A percentile compares a stretch with the other conserved stretches of the same genome.
Conservation (phyloP, 2,888 invertebrate species). For the Phytoseiulus persimilis region DNA sequence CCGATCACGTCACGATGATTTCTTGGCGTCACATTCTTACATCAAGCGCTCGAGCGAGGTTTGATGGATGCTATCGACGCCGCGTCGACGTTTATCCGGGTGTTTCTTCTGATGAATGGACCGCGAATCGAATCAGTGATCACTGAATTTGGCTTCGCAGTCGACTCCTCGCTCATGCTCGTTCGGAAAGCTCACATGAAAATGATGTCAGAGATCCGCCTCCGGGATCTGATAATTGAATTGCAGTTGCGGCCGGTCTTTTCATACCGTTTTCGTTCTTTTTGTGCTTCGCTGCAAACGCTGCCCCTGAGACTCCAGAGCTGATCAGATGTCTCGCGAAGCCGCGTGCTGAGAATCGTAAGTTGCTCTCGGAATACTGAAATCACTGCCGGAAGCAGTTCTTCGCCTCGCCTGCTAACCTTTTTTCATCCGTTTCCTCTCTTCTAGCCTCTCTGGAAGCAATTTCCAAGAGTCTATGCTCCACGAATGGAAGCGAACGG, state of each 20-base stretch:
- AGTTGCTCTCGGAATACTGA: too few relatives aligned
- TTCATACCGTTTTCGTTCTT: too few relatives aligned
- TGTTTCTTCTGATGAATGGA: background rate
- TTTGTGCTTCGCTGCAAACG: too few relatives aligned
- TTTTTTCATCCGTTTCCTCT: background rate
- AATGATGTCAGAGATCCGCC: too few relatives aligned
- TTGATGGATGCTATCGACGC: background rate
- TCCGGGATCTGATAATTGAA: too few relatives aligned
- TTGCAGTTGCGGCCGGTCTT: too few relatives aligned
- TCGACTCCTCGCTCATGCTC: too few relatives aligned
- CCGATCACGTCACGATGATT: background rate
- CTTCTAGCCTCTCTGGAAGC: background rate
- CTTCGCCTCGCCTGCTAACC: background rate
- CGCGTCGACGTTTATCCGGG: background rate
- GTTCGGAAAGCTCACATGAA: too few relatives aligned
- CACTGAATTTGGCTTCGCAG: too few relatives aligned
- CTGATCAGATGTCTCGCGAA: too few relatives aligned
- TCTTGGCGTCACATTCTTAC: background rate
- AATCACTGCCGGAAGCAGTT: background rate
- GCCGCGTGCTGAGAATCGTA: too few relatives aligned
- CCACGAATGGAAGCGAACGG: background rate
- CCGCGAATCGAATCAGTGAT: background rate
- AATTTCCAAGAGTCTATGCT: background rate
- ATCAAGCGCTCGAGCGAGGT: background rate
- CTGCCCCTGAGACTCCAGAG: too few relatives aligned